Conservation (phyloP, 35 echinoderm and acorn worm genomes). For the Apostichopus californicus region DNA sequence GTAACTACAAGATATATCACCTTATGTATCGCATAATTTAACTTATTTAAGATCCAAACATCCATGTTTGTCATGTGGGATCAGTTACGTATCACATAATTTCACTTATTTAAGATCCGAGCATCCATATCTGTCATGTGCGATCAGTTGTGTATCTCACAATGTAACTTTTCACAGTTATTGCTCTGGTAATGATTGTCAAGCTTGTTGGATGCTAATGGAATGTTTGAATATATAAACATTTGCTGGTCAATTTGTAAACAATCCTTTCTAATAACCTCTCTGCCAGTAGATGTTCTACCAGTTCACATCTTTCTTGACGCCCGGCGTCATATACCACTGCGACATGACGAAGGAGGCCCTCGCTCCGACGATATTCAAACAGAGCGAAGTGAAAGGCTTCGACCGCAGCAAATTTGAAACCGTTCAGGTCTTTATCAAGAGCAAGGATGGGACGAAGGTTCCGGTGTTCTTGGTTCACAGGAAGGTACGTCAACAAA, state of each 20-base stretch:
- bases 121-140: no score
- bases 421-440: slow-evolving; percentile 82
- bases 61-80: no score
- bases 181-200: no score
- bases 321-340: slow-evolving; percentile 87
- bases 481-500: slow-evolving; percentile 70
- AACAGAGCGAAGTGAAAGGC: slow-evolving; percentile 84
- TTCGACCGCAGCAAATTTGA: slow-evolving; percentile 77
- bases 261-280: not conserved
- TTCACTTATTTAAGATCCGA: no score
- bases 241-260: not conserved
- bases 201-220: no score
- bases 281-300: slow-evolving; percentile 91
- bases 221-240: no score
- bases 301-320: slow-evolving; percentile 95
- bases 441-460: slow-evolving; percentile 89
- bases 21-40: no score
- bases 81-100: no score
- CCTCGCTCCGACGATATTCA: slow-evolving; percentile 75
- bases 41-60: no score
- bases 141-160: no score
- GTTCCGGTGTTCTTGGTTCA: slow-evolving; percentile 95
- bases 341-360: slow-evolving; percentile 74
- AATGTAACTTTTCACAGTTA: no score
- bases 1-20: no score